Conservation (phyloP, 2,888 invertebrate genomes). For the Drosophila meridiana region DNA sequence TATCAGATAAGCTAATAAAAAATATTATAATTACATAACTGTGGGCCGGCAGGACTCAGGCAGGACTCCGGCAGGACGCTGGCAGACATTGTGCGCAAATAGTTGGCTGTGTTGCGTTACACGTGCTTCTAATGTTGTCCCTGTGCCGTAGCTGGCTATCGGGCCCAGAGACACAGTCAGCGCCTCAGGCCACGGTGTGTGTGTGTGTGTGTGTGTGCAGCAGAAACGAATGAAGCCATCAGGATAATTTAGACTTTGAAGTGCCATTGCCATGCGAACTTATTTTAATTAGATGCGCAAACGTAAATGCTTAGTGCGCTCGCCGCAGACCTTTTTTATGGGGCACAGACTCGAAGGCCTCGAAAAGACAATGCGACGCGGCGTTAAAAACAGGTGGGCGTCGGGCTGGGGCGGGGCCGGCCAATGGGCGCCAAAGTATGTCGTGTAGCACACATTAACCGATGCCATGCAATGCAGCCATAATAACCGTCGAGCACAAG, state of each 20-base stretch:
- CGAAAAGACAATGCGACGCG: slow-evolving; percentile 66
- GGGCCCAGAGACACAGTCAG: slow-evolving; percentile 6
- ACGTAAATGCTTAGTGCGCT: slow-evolving; percentile 77
- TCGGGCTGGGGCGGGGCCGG: slow-evolving; percentile 4
- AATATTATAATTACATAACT: slow-evolving; percentile 84
- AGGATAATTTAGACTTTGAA: slow-evolving; percentile 80
- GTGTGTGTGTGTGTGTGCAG: slow-evolving; percentile 25
- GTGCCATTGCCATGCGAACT: slow-evolving; percentile 78
- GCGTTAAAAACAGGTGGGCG: slow-evolving; percentile 69
- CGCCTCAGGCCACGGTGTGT: slow-evolving; percentile 37
- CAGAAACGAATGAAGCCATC: slow-evolving; percentile 76
- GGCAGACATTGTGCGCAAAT: slow-evolving; percentile 38
- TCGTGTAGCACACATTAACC: slow-evolving; percentile 78
- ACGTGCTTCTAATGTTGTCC: slow-evolving; percentile 59
- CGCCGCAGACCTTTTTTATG: slow-evolving; percentile 58
- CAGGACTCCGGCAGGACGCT: slow-evolving; percentile 14
- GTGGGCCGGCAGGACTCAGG: slow-evolving; percentile 35
- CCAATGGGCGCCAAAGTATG: slow-evolving; percentile 26
- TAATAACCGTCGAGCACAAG: slow-evolving; percentile 75
- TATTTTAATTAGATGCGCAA: slow-evolving; percentile 79
- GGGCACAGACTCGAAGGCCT: slow-evolving; percentile 38
- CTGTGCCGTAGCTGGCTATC: slow-evolving; percentile 44
- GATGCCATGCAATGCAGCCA: slow-evolving; percentile 80
- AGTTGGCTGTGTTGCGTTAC: slow-evolving; percentile 43
- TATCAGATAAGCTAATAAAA: slow-evolving; percentile 85